These are phyloP conservation scores for Pitangus sulphuratus DNA, from an alignment of 2,797 vertebrate species.

Conservation along the genomic window DNA sequence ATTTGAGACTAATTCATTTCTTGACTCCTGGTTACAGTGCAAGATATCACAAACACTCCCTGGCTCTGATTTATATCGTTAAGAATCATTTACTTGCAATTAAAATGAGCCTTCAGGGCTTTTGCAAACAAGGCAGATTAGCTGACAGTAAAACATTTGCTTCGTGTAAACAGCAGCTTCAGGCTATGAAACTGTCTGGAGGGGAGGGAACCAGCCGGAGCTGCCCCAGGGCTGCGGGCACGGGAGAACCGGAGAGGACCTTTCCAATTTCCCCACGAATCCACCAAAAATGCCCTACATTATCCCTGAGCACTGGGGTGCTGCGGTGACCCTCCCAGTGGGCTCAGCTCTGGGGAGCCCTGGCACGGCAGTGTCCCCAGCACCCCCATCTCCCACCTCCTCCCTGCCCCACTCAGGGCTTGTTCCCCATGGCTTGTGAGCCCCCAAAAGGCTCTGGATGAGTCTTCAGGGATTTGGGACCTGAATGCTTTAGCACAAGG, in stretches of 20 bases:
- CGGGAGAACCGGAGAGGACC: neutral
- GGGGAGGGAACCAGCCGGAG: neutral
- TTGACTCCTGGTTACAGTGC: constrained; percentile 72
- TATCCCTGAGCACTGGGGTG: rapidly evolving
- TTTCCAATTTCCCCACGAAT: neutral
- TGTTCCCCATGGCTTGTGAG: neutral
- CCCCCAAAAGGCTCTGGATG: rapidly evolving
- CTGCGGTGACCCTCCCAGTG: rapidly evolving
- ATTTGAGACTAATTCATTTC: constrained; percentile 73
- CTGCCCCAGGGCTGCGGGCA: neutral
- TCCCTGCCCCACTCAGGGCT: rapidly evolving
- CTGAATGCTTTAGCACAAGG: neutral
- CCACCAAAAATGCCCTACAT: rapidly evolving
- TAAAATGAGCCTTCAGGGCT: constrained; percentile 71
- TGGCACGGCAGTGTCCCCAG: neutral
- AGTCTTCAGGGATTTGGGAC: neutral
- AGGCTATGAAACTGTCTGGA: constrained; percentile 10
- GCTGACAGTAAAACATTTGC: constrained; percentile 65
- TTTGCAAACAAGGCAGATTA: constrained; percentile 69
- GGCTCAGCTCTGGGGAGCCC: neutral
- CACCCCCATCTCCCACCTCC: neutral
- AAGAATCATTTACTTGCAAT: constrained; percentile 74
- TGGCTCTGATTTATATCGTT: constrained; percentile 72
- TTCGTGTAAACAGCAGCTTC: constrained; percentile 57
- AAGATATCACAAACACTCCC: constrained; percentile 64